These are phyloP conservation scores for Cosmia trapezina DNA, from an alignment of 2,888 invertebrate species.

Conservation along the genomic window DNA sequence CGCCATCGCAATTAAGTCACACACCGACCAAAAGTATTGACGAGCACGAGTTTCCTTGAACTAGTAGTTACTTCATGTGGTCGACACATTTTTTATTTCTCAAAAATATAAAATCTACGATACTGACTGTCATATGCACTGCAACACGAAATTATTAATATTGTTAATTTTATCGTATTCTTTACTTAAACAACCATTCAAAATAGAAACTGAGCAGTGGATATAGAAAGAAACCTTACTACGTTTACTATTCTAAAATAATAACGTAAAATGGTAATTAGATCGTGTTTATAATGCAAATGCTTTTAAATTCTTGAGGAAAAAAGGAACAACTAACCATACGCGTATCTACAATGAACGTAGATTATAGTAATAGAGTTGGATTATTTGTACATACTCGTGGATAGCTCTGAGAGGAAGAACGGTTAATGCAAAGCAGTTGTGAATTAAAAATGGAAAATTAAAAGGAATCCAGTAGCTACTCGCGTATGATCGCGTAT, in stretches of 20 bases:
- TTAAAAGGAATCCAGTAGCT: slow-evolving; percentile 1
- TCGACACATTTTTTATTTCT: neutral
- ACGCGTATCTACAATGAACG: slow-evolving; percentile 6
- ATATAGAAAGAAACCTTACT: neutral
- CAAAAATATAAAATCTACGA: neutral
- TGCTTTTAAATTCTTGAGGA: slow-evolving; percentile 8
- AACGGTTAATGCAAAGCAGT: slow-evolving; percentile 13
- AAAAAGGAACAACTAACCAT: neutral
- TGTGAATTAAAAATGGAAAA: slow-evolving; percentile 18
- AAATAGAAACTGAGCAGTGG: neutral
- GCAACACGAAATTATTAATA: neutral
- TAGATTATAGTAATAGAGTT: slow-evolving; percentile 13
- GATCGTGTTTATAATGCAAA: slow-evolving; percentile 11
- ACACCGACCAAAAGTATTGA: neutral
- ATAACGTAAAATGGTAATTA: neutral
- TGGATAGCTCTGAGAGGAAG: slow-evolving; percentile 6
- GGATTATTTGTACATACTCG: slow-evolving; percentile 26
- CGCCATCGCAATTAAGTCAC: neutral
- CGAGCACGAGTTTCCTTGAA: neutral
- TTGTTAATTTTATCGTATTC: neutral
- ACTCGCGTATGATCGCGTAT: neutral
- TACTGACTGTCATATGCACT: neutral
- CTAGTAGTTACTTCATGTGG: neutral
- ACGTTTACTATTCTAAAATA: neutral
- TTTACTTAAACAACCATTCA: neutral